Conservation (phyloP, 2,888 invertebrate species). For the Acanthosepion lycidas region DNA sequence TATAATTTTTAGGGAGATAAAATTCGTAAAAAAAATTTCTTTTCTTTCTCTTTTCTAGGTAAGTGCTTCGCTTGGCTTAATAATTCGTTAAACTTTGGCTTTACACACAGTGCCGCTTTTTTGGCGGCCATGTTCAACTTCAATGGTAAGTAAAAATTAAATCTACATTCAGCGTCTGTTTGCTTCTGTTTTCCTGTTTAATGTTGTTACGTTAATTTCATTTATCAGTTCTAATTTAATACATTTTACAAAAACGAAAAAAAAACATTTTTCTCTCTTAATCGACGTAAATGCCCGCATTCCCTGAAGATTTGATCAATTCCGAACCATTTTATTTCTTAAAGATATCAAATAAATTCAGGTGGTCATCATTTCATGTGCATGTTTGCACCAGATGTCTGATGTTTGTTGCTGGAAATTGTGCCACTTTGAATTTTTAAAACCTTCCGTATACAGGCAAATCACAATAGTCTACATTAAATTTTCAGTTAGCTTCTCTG, state of each 20-base stretch:
- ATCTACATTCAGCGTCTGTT: not conserved
- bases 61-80: slow-evolving; percentile 5
- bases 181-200: not conserved
- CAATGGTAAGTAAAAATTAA: not conserved
- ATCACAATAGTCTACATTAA: too few relatives aligned
- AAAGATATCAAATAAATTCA: too few relatives aligned
- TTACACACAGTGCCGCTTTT: not conserved
- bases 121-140: slow-evolving; percentile 12
- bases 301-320: not conserved
- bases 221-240: not conserved
- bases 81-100: slow-evolving; percentile 21
- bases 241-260: not conserved
- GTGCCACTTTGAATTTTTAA: too few relatives aligned
- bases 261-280: not conserved
- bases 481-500: too few relatives aligned
- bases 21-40: not conserved
- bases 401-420: too few relatives aligned
- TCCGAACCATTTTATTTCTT: not conserved
- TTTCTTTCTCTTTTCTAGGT: not conserved
- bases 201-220: not conserved
- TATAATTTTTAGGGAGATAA: too few relatives aligned
- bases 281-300: not conserved
- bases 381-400: too few relatives aligned
- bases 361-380: too few relatives aligned
- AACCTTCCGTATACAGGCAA: too few relatives aligned